A percentile compares a stretch with the other conserved stretches of the same genome.
Evolutionary conservation across 2,888 invertebrate species (phyloP).

Genomic region (Scaptomyza flava): DNA sequence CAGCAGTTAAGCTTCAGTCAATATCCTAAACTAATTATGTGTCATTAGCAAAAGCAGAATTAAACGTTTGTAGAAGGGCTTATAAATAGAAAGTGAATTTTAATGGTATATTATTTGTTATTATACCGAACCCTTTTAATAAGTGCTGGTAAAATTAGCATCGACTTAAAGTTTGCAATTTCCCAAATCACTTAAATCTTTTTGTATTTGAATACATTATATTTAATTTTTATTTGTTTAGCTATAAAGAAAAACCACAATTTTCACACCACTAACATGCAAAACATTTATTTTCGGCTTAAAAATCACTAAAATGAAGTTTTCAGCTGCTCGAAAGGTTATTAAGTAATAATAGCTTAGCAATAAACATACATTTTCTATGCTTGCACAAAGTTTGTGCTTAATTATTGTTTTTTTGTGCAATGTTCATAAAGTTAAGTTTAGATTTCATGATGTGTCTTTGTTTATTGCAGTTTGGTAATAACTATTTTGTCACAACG

Average conservation of each 20-base stretch:
- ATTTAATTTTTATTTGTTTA: no score
- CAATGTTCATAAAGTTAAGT: conserved; percentile 8
- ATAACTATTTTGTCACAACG: conserved; percentile 52
- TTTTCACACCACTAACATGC: no score
- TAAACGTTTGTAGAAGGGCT: no score
- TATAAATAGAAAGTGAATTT: no score
- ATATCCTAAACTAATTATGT: neutral
- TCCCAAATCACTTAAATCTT: no score
- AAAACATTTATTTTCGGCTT: neutral
- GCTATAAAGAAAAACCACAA: no score
- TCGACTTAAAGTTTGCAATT: no score
- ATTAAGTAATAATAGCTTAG: conserved; percentile 5
- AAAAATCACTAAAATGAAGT: neutral
- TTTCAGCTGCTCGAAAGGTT: conserved; percentile 1
- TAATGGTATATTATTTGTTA: no score
- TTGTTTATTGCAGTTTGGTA: conserved; percentile 46
- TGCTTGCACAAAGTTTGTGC: conserved; percentile 9
- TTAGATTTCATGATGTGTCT: conserved; percentile 53
- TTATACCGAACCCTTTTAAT: no score
- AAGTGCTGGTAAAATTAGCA: no score
- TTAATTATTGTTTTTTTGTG: neutral
- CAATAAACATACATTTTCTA: conserved; percentile 25
- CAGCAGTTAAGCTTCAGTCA: neutral
- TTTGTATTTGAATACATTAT: no score
- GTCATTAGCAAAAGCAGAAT: neutral